Percentiles rank a stretch among this genome's conserved stretches.
phyloP scores from a whole-genome alignment of 2,113 vertebrate genomes.

The Notothenia coriiceps region DNA sequence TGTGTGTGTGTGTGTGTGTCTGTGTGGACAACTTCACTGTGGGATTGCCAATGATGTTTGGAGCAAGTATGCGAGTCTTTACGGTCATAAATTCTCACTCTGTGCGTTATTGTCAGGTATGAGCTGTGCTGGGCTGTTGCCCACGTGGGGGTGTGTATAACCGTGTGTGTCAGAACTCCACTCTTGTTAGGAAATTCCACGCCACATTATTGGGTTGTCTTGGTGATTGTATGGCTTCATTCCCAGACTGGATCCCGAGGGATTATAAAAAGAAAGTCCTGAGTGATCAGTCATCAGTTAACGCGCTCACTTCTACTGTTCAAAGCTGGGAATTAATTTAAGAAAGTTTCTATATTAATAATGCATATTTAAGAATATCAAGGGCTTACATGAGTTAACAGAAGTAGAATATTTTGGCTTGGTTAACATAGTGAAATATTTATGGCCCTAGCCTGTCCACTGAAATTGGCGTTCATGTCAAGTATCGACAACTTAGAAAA shows the following conservation, averaged over 20 bases:
- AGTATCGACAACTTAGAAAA: no score
- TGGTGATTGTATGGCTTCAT: constrained; percentile 75
- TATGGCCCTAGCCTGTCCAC: constrained; percentile 41
- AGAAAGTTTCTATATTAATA: constrained; percentile 55
- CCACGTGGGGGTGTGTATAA: constrained; percentile 43
- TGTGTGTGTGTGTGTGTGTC: constrained; percentile 37
- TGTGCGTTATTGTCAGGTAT: constrained; percentile 59
- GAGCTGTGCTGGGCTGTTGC: constrained; percentile 40
- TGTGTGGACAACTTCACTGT: constrained; percentile 40
- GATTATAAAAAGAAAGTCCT: constrained; percentile 69
- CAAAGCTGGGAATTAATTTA: constrained; percentile 53
- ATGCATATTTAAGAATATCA: constrained; percentile 59
- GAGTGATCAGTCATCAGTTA: constrained; percentile 77
- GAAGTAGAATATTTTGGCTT: constrained; percentile 54
- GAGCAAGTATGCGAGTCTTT: constrained; percentile 40
- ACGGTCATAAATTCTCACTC: constrained; percentile 47
- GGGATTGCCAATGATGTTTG: constrained; percentile 50
- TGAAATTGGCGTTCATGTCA: constrained; percentile 19
- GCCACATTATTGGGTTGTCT: constrained; percentile 80
- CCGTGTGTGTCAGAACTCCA: constrained; percentile 53
- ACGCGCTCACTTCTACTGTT: constrained; percentile 55
- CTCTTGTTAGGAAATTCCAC: constrained; percentile 81
- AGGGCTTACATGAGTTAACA: constrained; percentile 46
- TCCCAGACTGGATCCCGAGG: constrained; percentile 78
- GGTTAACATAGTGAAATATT: constrained; percentile 47